phyloP scores from a whole-genome alignment of 1,140 invertebrate genomes.

The Parapsyche elsis region DNA sequence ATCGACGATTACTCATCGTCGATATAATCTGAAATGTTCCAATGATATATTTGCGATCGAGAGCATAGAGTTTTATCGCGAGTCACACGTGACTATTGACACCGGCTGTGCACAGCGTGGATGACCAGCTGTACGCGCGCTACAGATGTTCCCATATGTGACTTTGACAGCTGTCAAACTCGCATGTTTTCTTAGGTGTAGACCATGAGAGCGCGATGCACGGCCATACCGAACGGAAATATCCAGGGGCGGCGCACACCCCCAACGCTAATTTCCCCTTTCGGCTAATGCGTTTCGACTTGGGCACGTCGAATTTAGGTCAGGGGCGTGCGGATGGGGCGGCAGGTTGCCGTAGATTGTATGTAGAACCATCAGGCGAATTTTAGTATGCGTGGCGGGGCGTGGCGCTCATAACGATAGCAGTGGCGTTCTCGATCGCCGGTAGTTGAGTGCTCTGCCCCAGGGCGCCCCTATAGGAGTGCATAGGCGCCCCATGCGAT shows the following conservation, averaged over 20 bases:
- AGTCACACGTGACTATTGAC: no score
- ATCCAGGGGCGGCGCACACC: not conserved
- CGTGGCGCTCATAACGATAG: not conserved
- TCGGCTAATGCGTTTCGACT: not conserved
- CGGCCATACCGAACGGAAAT: not conserved
- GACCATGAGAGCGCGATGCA: not conserved
- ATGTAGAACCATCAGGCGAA: not conserved
- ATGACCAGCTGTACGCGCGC: not conserved
- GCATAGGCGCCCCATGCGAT: not conserved
- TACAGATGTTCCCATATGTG: slow-evolving; percentile 23
- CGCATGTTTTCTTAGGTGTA: not conserved
- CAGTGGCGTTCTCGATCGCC: not conserved
- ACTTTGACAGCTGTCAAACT: slow-evolving; percentile 25
- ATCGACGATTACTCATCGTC: no score
- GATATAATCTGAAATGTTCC: no score
- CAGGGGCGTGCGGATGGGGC: no score
- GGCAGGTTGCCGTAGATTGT: no score
- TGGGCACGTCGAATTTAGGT: not conserved
- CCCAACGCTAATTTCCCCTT: not conserved
- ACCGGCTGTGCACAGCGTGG: no score
- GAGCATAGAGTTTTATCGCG: no score
- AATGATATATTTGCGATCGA: no score
- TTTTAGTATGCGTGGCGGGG: not conserved
- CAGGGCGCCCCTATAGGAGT: not conserved
- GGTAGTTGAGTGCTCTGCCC: not conserved